A percentile compares a stretch with the other conserved stretches of the same genome.
phyloP scores from a whole-genome alignment of 64 coral and sea anemone species.

The Montipora cactus region DNA sequence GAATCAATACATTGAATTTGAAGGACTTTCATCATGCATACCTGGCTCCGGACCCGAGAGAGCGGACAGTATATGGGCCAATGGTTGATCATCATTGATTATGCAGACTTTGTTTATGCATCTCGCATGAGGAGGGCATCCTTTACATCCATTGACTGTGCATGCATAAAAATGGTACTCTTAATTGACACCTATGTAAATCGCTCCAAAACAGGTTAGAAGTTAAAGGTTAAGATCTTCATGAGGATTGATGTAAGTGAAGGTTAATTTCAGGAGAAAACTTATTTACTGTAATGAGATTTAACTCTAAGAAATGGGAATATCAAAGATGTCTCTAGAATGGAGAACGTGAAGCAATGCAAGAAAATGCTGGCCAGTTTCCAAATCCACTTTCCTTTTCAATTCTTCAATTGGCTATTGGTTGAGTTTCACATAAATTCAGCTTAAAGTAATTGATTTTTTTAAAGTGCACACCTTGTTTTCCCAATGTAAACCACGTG shows the following conservation, averaged over 20 bases:
- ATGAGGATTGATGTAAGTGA: neutral
- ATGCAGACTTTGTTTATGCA: slow-evolving; percentile 92
- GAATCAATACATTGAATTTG: neutral
- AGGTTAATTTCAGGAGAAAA: no score
- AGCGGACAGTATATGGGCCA: slow-evolving; percentile 91
- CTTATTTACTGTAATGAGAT: no score
- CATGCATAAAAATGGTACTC: slow-evolving; percentile 48
- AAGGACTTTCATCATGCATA: slow-evolving; percentile 9
- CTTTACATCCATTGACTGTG: slow-evolving; percentile 71
- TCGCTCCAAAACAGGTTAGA: neutral
- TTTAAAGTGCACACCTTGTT: no score
- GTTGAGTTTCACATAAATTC: no score
- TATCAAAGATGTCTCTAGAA: no score
- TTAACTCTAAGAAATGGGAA: no score
- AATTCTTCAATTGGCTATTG: no score
- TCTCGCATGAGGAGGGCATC: slow-evolving; percentile 75
- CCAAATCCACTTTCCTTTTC: no score
- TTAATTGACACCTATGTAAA: neutral
- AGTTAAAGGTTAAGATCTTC: neutral
- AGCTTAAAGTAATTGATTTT: no score
- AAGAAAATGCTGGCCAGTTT: no score
- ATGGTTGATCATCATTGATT: slow-evolving; percentile 86
- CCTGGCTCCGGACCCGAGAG: slow-evolving; percentile 82
- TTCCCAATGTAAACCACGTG: no score
- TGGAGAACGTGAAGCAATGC: no score